A percentile compares a stretch with the other conserved stretches of the same genome.
phyloP scores from a whole-genome alignment of 1,140 invertebrate genomes.

The Alviniconcha marisindica region DNA sequence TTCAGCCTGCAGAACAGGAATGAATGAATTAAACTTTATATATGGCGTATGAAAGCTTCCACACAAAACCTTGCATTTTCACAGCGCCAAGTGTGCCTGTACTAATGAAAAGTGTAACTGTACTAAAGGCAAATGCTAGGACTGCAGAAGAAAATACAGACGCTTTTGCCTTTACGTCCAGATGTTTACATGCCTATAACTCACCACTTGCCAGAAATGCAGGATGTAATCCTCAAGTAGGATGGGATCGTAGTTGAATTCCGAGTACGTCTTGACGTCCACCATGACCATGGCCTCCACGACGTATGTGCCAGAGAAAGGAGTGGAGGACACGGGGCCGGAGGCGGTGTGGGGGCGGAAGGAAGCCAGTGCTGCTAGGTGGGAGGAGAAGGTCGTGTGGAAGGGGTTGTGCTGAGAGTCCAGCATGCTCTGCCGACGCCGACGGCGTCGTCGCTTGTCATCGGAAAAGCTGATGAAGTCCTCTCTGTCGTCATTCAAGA shows the following conservation, averaged over 20 bases:
- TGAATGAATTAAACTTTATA: too few species aligned
- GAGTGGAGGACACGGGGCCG: neutral
- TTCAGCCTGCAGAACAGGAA: too few species aligned
- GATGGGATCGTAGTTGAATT: slow-evolving; percentile 61
- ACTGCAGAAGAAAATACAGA: too few species aligned
- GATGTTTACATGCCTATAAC: too few species aligned
- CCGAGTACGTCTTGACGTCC: slow-evolving; percentile 50
- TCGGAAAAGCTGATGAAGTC: neutral
- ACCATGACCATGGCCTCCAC: slow-evolving; percentile 46
- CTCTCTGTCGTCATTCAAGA: neutral
- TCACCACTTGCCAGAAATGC: slow-evolving; percentile 69
- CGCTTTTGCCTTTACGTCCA: too few species aligned
- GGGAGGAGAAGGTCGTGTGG: slow-evolving; percentile 22
- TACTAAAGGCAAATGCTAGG: too few species aligned
- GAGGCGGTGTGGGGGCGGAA: neutral
- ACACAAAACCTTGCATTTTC: too few species aligned
- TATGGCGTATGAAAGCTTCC: too few species aligned
- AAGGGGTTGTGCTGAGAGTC: neutral
- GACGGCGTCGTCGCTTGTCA: neutral
- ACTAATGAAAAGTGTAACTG: too few species aligned
- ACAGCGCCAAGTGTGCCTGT: too few species aligned
- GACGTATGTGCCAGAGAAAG: slow-evolving; percentile 30
- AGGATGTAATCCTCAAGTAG: slow-evolving; percentile 63
- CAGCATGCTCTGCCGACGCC: neutral
- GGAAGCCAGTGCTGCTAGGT: neutral